Evolutionary conservation across 2,888 invertebrate genomes (phyloP), one percentile per base, ranked within the genome.

Genomic region (Phengaris arion): DNA sequence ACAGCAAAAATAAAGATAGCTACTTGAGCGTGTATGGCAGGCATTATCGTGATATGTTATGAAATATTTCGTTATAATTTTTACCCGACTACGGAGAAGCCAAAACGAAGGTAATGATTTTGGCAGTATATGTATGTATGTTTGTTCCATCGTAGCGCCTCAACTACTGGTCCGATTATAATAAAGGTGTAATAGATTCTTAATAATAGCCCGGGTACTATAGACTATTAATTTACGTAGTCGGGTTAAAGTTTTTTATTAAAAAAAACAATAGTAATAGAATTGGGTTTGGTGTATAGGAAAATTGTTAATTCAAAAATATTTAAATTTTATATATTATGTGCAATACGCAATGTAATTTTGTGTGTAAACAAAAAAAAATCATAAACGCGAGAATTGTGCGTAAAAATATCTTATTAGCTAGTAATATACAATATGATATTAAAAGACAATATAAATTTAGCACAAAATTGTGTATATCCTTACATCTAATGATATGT

Each of bases 401-500:
- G 75, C 73, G 75, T 75, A 64, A 15, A 55, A 10, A 55, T 57
- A 75, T 51, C 75, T 75, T 75, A 75, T 57, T 70, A 55, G 12
- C 48, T 46, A 74, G n/a, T 74, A 74, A 77, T 46, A 68, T 77
- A 73, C 55, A 75, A 75, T 76, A 78, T 77, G 76, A 51, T 74
- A 77, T 74, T 51, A 64, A 77, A 76, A 77, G 70, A 76, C 52
- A 69, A 77, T 79, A 80, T 76, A 79, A 79, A 85, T 84, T 83
- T 85, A 87, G 81, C 82, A 78, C 80, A 83, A 85, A 83, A 83
- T 85, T 87, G 83, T 87, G 83, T 83, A 81, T 84, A 80, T 77
- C 59, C 88, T 88, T 90, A 90, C 64, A 52, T 35, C 88, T 92
- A 92, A 82, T 92, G 93, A 93, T 93, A 93, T 93, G 93, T 93